Evolutionary conservation across 1,140 invertebrate genomes (phyloP).

Genomic region (Psix sp.): DNA sequence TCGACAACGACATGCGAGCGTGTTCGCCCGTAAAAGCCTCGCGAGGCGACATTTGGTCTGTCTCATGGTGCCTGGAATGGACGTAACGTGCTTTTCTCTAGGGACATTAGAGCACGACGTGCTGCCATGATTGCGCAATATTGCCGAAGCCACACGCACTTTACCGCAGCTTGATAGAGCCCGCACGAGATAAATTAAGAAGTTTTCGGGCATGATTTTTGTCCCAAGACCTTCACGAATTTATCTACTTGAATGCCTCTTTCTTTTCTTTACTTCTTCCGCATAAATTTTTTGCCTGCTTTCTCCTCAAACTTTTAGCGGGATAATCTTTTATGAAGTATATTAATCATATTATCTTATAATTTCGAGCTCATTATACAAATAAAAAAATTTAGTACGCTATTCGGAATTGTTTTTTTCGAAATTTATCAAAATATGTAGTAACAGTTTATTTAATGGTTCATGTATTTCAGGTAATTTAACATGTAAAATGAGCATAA

Average conservation of each 20-base stretch:
- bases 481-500: too few species aligned
- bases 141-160: constrained; percentile 48
- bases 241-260: constrained; percentile 25
- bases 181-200: constrained; percentile 37
- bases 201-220: constrained; percentile 46
- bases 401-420: too few species aligned
- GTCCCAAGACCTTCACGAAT: constrained; percentile 15
- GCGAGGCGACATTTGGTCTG: constrained; percentile 59
- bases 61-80: constrained; percentile 52
- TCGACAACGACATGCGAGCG: constrained; percentile 60
- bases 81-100: constrained; percentile 48
- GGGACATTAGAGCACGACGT: constrained; percentile 58
- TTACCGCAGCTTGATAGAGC: constrained; percentile 31
- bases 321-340: too few species aligned
- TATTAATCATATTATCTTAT: too few species aligned
- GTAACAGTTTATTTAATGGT: too few species aligned
- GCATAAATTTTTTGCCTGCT: constrained; percentile 1
- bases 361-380: too few species aligned
- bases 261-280: constrained; percentile 25
- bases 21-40: constrained; percentile 55
- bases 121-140: constrained; percentile 58
- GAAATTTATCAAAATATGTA: too few species aligned
- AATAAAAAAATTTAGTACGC: too few species aligned
- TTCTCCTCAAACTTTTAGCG: constrained; percentile 3
- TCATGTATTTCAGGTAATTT: too few species aligned